Percentiles rank a stretch among this genome's conserved stretches.
Conservation (phyloP, 2,113 vertebrate species). For the Cyprinodon variegatus region DNA sequence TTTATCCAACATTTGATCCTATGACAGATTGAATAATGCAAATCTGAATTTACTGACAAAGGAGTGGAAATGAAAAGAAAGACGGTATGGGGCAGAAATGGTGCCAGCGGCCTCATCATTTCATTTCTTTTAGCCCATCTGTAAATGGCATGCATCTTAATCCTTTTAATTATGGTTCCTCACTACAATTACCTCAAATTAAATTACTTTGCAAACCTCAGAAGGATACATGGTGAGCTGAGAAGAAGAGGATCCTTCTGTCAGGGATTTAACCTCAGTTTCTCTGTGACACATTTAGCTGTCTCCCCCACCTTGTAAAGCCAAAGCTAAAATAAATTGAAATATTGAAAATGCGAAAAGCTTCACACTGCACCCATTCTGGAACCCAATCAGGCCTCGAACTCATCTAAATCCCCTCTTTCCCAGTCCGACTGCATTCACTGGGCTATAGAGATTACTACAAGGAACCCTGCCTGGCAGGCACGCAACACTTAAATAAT, state of each 20-base stretch:
- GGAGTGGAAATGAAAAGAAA: constrained; percentile 56
- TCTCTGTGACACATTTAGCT: constrained; percentile 67
- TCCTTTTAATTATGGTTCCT: constrained; percentile 82
- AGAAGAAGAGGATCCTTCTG: constrained; percentile 74
- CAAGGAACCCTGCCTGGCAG: constrained; percentile 78
- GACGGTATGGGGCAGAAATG: constrained; percentile 58
- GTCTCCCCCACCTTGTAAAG: constrained; percentile 67
- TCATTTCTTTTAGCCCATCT: constrained; percentile 74
- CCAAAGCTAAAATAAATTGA: constrained; percentile 72
- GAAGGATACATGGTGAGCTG: constrained; percentile 78
- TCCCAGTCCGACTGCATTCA: constrained; percentile 67
- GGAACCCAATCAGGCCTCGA: constrained; percentile 71
- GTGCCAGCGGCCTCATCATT: constrained; percentile 67
- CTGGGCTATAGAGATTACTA: constrained; percentile 73
- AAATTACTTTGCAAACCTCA: constrained; percentile 84
- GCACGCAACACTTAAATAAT: constrained; percentile 79
- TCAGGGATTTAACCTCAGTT: constrained; percentile 76
- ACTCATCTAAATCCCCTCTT: constrained; percentile 70
- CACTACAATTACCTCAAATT: constrained; percentile 83
- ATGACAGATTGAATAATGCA: constrained; percentile 62
- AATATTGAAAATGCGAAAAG: constrained; percentile 80
- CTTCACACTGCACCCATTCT: constrained; percentile 63
- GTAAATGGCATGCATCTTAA: constrained; percentile 81
- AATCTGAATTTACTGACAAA: constrained; percentile 59
- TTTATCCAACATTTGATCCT: constrained; percentile 60